phyloP scores from a whole-genome alignment of 2,113 vertebrate genomes.

The Xenus cinereus region DNA sequence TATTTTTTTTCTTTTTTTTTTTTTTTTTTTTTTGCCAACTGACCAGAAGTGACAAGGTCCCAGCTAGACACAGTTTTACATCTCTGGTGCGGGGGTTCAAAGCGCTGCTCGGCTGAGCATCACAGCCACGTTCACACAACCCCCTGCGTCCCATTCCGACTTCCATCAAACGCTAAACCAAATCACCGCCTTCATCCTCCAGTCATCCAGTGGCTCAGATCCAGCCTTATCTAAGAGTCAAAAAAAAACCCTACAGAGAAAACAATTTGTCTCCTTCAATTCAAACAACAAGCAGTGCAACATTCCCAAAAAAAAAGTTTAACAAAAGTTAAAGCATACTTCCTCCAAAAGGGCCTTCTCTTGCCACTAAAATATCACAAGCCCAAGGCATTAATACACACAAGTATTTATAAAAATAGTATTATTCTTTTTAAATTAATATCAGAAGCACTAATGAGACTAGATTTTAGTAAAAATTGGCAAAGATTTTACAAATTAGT shows the following conservation, averaged over 20 bases:
- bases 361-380: background rate
- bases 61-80: background rate
- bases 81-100: background rate
- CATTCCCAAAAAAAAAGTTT: background rate
- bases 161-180: background rate
- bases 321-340: background rate
- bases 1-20: background rate
- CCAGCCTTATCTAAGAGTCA: background rate
- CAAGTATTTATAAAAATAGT: background rate
- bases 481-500: background rate
- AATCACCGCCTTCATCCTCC: background rate
- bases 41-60: background rate
- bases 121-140: background rate
- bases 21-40: background rate
- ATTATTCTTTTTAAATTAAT: background rate
- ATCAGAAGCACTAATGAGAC: background rate
- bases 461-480: background rate
- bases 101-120: background rate
- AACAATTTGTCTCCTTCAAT: background rate
- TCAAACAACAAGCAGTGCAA: background rate
- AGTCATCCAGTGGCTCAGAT: background rate
- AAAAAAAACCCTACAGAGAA: background rate
- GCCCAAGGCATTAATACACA: background rate
- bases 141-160: background rate
- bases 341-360: background rate